Conservation (phyloP, 2,797 vertebrate species). For the Cuculus canorus region DNA sequence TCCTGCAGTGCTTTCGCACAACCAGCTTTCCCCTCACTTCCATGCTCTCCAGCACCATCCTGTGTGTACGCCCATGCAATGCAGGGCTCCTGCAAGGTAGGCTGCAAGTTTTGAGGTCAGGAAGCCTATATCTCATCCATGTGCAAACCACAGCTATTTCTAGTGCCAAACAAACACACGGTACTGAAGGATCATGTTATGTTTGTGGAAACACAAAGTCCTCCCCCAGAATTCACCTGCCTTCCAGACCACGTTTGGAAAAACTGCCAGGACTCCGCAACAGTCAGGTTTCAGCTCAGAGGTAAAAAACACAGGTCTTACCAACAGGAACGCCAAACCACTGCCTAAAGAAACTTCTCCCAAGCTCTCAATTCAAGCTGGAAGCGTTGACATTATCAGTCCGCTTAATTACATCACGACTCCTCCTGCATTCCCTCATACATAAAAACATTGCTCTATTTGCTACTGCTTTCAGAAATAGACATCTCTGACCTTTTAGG, state of each 20-base stretch:
- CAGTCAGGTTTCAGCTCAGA: not conserved
- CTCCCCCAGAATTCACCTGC: not conserved
- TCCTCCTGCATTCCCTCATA: not conserved
- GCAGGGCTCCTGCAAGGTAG: not conserved
- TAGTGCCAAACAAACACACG: not conserved
- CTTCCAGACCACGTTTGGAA: not conserved
- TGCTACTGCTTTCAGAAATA: not conserved
- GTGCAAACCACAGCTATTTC: not conserved
- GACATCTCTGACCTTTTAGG: not conserved
- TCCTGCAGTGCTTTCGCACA: not conserved
- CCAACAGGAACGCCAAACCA: not conserved
- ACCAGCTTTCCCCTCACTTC: not conserved
- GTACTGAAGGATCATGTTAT: not conserved
- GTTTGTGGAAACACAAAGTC: not conserved
- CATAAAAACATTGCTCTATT: not conserved
- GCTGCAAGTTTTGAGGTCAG: not conserved
- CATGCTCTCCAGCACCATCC: constrained; percentile 41
- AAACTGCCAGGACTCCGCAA: not conserved
- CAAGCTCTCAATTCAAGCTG: not conserved
- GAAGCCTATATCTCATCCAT: not conserved
- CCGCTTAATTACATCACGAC: not conserved
- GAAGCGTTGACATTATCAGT: not conserved
- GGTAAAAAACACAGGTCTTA: not conserved
- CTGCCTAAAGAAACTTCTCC: not conserved
- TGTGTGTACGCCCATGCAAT: fast-evolving